Evolutionary conservation across 2,113 vertebrate genomes (phyloP).

Genomic region (Megaptera novaeangliae): DNA sequence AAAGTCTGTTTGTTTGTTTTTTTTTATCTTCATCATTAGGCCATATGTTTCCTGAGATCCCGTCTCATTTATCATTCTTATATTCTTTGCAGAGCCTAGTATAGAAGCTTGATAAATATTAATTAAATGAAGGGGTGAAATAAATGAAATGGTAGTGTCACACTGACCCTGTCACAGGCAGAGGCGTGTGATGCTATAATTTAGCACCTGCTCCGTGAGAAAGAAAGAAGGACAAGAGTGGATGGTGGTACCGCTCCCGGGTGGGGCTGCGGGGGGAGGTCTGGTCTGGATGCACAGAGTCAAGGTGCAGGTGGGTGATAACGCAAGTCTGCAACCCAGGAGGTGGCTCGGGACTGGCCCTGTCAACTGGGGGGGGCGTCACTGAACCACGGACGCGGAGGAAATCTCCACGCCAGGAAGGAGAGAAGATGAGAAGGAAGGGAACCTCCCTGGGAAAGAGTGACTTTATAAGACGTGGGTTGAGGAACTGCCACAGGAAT

Average conservation of each 20-base stretch:
- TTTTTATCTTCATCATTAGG: too few species aligned
- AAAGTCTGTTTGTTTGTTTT: too few species aligned
- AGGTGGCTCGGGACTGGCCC: fast-evolving
- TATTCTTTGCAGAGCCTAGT: not conserved
- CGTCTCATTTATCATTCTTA: not conserved
- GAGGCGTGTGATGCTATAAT: fast-evolving
- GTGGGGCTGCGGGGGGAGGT: fast-evolving
- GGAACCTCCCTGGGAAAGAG: too few species aligned
- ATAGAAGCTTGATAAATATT: not conserved
- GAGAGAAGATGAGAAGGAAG: not conserved
- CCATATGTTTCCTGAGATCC: not conserved
- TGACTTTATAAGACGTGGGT: fast-evolving
- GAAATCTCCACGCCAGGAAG: fast-evolving
- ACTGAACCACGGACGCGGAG: fast-evolving
- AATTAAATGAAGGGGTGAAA: not conserved
- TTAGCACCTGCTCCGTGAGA: not conserved
- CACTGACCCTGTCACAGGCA: not conserved
- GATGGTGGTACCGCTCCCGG: fast-evolving
- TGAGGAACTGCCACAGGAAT: fast-evolving
- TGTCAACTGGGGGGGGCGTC: not conserved
- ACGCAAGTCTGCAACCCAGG: not conserved
- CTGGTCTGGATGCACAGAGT: fast-evolving
- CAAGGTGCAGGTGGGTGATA: fast-evolving
- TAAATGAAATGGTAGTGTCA: not conserved
- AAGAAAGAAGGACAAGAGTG: fast-evolving